Evolutionary conservation across 2,888 invertebrate genomes (phyloP).

Genomic region (Eristalis intricaria): DNA sequence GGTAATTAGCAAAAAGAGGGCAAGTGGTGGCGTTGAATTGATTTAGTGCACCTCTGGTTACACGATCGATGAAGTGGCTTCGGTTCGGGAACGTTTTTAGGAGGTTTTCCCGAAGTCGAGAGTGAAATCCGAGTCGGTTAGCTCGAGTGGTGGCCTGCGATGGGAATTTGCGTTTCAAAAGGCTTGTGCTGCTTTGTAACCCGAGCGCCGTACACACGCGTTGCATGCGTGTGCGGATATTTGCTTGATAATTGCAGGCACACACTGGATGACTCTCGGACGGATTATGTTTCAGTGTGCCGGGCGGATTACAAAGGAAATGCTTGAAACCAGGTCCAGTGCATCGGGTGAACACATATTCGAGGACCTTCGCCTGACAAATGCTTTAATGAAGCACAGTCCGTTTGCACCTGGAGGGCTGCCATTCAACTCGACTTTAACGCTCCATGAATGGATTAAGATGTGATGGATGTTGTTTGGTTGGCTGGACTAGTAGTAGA

Average conservation of each 20-base stretch:
- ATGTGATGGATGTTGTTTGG: not conserved
- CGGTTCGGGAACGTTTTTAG: not conserved
- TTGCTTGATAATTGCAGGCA: not conserved
- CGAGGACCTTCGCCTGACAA: too few species aligned
- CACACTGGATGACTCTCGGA: too few species aligned
- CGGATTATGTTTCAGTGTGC: not conserved
- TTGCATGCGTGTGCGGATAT: too few species aligned
- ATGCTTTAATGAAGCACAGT: too few species aligned
- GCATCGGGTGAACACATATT: too few species aligned
- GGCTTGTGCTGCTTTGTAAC: not conserved
- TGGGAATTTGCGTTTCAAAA: not conserved
- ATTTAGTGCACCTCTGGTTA: slow-evolving; percentile 1
- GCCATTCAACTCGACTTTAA: not conserved
- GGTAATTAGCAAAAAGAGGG: slow-evolving; percentile 23
- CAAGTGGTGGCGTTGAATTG: not conserved
- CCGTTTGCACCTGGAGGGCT: too few species aligned
- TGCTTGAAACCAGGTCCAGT: too few species aligned
- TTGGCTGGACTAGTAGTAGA: too few species aligned
- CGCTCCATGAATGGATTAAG: not conserved
- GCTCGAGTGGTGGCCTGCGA: not conserved
- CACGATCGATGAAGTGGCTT: not conserved
- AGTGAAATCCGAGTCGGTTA: not conserved
- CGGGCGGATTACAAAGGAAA: not conserved
- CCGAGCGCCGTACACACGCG: not conserved
- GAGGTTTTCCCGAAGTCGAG: not conserved